Percentiles rank a stretch among this genome's conserved stretches.
Conservation (phyloP, 2,888 invertebrate genomes). For the Bugula neritina region DNA sequence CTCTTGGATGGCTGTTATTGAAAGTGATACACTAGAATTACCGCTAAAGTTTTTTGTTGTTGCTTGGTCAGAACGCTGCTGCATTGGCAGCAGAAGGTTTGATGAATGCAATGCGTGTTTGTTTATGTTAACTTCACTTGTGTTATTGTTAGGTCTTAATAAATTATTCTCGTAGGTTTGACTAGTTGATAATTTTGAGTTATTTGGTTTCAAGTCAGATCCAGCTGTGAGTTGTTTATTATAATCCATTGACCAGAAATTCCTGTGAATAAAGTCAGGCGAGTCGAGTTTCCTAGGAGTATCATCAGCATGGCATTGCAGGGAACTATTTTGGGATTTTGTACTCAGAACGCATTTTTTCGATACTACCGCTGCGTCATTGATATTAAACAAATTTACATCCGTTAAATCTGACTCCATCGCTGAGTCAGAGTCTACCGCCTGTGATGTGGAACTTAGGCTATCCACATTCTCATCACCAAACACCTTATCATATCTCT, state of each 20-base stretch:
- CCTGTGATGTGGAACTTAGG: neutral
- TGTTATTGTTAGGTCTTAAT: slow-evolving; percentile 1
- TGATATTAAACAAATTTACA: slow-evolving; percentile 17
- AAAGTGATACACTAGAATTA: neutral
- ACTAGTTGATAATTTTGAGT: too few species aligned
- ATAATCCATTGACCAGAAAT: neutral
- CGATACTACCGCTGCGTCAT: neutral
- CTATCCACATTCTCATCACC: neutral
- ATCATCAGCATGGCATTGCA: neutral
- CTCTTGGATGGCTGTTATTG: neutral
- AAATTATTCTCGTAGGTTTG: too few species aligned
- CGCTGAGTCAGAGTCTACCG: neutral
- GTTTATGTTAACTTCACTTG: neutral
- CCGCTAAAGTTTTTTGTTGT: neutral
- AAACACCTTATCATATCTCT: neutral
- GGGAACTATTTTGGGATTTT: neutral
- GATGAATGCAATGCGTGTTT: neutral
- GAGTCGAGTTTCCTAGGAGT: neutral
- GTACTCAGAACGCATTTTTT: slow-evolving; percentile 2
- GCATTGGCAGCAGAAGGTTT: neutral
- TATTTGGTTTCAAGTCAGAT: neutral
- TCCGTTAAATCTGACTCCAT: neutral
- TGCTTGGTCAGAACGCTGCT: neutral
- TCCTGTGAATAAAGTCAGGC: neutral
- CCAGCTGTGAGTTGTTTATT: neutral